These are phyloP conservation scores for Watsonalla binaria DNA, from an alignment of 2,888 invertebrate species.

Conservation along the genomic window DNA sequence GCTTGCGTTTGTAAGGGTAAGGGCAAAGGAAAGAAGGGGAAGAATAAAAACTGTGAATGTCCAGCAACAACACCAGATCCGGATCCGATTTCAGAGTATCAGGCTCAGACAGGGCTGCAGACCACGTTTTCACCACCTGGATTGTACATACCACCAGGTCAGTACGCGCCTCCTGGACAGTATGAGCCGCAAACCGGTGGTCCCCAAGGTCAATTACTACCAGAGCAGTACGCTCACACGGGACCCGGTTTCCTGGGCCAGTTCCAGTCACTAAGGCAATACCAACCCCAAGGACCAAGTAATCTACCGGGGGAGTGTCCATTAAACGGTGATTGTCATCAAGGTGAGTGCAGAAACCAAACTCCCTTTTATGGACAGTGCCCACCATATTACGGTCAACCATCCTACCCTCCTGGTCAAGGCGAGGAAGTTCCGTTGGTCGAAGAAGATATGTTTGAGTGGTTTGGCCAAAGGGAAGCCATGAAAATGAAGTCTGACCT, in stretches of 20 bases:
- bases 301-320: neutral
- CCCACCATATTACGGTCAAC: too few species aligned
- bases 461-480: slow-evolving; percentile 17
- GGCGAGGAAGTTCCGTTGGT: neutral
- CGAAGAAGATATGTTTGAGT: slow-evolving; percentile 4
- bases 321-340: neutral
- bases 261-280: neutral
- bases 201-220: neutral
- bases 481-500: slow-evolving; percentile 34
- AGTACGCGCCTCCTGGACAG: neutral
- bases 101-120: neutral
- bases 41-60: slow-evolving; percentile 27
- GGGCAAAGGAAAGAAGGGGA: slow-evolving; percentile 16
- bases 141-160: neutral
- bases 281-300: neutral
- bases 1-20: slow-evolving; percentile 10
- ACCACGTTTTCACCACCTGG: slow-evolving; percentile 1
- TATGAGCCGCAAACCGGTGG: neutral
- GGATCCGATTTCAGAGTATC: neutral
- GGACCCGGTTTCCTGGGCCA: neutral
- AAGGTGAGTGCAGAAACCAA: neutral
- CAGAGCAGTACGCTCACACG: neutral
- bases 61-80: slow-evolving; percentile 17
- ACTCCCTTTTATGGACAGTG: neutral
- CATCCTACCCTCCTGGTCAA: neutral